A percentile compares a stretch with the other conserved stretches of the same genome.
Conservation (phyloP, 2,888 invertebrate species). For the Hemaris fuciformis region DNA sequence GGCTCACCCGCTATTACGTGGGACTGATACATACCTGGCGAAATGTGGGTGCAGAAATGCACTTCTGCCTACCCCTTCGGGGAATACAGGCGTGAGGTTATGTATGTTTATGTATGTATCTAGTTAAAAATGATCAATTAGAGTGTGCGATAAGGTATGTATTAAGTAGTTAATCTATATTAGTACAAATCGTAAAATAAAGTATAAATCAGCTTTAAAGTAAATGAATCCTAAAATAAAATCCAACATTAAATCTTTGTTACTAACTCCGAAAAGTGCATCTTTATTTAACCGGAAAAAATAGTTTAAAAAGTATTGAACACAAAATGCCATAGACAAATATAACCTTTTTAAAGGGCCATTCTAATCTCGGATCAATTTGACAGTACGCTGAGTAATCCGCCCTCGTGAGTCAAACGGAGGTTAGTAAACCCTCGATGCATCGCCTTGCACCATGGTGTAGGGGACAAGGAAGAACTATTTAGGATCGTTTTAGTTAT, state of each 20-base stretch:
- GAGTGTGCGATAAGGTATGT: too few relatives aligned
- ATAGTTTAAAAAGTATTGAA: neutral
- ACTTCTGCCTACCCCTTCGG: too few relatives aligned
- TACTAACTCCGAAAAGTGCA: neutral
- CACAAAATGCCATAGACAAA: neutral
- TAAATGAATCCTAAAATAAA: too few relatives aligned
- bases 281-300: neutral
- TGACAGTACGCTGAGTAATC: constrained; percentile 8
- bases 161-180: too few relatives aligned
- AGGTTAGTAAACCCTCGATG: constrained; percentile 45
- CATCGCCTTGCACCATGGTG: constrained; percentile 39
- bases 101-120: too few relatives aligned
- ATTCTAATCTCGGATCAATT: neutral
- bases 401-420: neutral
- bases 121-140: too few relatives aligned
- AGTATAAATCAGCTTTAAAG: too few relatives aligned
- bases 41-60: too few relatives aligned
- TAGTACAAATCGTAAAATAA: too few relatives aligned
- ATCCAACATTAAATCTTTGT: neutral
- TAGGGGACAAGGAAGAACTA: constrained; percentile 39
- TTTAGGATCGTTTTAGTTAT: constrained; percentile 39
- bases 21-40: too few relatives aligned
- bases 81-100: too few relatives aligned
- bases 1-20: too few relatives aligned
- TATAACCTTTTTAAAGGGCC: neutral